phyloP scores from a whole-genome alignment of 2,113 vertebrate species.

The Notarius quadriscutis region DNA sequence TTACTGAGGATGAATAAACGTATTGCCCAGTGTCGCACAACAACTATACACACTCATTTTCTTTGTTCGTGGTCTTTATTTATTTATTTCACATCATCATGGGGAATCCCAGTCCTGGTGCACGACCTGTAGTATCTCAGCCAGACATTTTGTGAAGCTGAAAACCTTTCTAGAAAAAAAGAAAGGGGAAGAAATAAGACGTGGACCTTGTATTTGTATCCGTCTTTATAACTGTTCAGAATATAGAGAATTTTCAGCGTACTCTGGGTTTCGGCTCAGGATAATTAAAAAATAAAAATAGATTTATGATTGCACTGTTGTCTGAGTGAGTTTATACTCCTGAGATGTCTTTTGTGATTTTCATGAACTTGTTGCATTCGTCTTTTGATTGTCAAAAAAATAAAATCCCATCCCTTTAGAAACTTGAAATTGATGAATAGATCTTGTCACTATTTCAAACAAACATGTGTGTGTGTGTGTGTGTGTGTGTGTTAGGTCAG shows the following conservation, averaged over 20 bases:
- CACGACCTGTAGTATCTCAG: background rate
- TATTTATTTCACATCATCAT: too few relatives aligned
- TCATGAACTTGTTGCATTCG: background rate
- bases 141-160: background rate
- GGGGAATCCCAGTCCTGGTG: background rate
- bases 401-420: background rate
- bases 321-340: background rate
- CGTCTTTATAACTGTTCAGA: background rate
- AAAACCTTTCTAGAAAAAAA: background rate
- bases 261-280: background rate
- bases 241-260: background rate
- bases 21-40: too few relatives aligned
- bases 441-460: background rate
- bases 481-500: slow-evolving; percentile 41
- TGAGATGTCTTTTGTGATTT: background rate
- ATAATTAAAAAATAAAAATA: background rate
- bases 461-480: background rate
- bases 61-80: too few relatives aligned
- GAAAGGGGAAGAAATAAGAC: too few relatives aligned
- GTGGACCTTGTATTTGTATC: background rate
- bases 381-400: background rate
- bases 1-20: background rate
- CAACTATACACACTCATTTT: too few relatives aligned
- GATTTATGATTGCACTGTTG: background rate
- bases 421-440: background rate